Percentiles rank a stretch among this genome's conserved stretches.
Evolutionary conservation across 2,113 vertebrate species (phyloP).

Genomic region (Pycnonotus jocosus): DNA sequence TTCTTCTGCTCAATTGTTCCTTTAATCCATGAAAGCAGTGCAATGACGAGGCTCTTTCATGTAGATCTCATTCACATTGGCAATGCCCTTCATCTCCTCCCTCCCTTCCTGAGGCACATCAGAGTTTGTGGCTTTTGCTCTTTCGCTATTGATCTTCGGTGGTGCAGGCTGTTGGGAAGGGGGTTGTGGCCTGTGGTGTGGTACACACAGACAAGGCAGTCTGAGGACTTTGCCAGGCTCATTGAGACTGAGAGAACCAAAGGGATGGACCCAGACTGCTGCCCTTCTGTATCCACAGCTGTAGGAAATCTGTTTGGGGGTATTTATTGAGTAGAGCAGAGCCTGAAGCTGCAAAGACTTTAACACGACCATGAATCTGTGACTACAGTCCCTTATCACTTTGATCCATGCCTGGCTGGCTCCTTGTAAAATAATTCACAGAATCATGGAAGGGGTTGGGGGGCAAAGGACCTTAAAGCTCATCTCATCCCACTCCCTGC

Average conservation of each 20-base stretch:
- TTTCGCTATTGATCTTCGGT: not conserved
- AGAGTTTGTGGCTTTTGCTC: constrained; percentile 20
- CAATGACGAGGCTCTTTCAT: not conserved
- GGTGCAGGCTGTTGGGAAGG: not conserved
- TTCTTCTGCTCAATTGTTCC: constrained; percentile 49
- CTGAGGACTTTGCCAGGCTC: not conserved
- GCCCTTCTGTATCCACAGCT: not conserved
- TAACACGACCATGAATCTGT: not conserved
- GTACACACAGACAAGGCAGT: not conserved
- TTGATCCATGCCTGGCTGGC: not conserved
- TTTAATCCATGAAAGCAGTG: constrained; percentile 27
- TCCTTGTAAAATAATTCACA: not conserved
- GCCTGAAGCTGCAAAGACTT: not conserved
- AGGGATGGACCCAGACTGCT: not conserved
- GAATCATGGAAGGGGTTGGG: not conserved
- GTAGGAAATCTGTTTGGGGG: not conserved
- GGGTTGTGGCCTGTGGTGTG: constrained; percentile 8
- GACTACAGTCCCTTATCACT: not conserved
- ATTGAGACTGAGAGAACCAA: not conserved
- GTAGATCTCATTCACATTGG: constrained; percentile 23
- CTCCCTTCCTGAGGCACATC: constrained; percentile 27
- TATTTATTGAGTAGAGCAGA: not conserved
- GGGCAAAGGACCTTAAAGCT: not conserved
- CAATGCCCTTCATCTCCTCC: constrained; percentile 26
- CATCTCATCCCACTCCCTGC: no score